phyloP scores from a whole-genome alignment of 1,140 invertebrate species.

The Drosophila sproati region DNA sequence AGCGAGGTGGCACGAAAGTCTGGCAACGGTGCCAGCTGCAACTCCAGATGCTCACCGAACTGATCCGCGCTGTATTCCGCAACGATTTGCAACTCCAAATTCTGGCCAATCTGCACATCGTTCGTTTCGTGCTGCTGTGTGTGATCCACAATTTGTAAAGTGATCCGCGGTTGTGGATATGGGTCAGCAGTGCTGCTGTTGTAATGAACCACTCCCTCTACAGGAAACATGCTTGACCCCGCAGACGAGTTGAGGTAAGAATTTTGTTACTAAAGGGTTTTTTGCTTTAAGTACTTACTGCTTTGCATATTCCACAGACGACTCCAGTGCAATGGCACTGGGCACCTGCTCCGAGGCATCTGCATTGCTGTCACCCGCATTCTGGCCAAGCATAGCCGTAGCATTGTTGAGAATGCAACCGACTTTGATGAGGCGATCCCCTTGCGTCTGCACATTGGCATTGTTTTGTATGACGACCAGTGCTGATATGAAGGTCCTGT shows the following conservation, averaged over 20 bases:
- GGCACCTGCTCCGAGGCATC: conserved; percentile 63
- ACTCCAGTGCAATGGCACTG: conserved; percentile 75
- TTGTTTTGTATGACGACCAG: conserved; percentile 89
- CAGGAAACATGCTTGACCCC: conserved; percentile 50
- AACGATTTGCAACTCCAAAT: conserved; percentile 76
- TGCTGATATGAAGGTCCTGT: conserved; percentile 87
- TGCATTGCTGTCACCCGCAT: conserved; percentile 39
- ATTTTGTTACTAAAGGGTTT: too few relatives aligned
- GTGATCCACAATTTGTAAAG: conserved; percentile 73
- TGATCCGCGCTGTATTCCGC: conserved; percentile 67
- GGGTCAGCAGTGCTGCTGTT: conserved; percentile 59
- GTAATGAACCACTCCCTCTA: conserved; percentile 64
- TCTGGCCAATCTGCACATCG: conserved; percentile 80
- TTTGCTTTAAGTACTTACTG: conserved; percentile 42
- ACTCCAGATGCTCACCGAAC: conserved; percentile 44
- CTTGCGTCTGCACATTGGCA: conserved; percentile 88
- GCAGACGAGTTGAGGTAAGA: not conserved
- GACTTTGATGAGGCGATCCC: conserved; percentile 88
- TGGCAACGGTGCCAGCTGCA: conserved; percentile 65
- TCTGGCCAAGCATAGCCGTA: conserved; percentile 34
- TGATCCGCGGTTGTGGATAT: conserved; percentile 65
- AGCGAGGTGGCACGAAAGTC: conserved; percentile 77
- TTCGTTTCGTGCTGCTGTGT: conserved; percentile 78
- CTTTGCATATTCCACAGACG: conserved; percentile 73
- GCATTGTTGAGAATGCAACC: conserved; percentile 86